phyloP scores from a whole-genome alignment of 2,113 vertebrate genomes.

The Stictonetta naevosa region DNA sequence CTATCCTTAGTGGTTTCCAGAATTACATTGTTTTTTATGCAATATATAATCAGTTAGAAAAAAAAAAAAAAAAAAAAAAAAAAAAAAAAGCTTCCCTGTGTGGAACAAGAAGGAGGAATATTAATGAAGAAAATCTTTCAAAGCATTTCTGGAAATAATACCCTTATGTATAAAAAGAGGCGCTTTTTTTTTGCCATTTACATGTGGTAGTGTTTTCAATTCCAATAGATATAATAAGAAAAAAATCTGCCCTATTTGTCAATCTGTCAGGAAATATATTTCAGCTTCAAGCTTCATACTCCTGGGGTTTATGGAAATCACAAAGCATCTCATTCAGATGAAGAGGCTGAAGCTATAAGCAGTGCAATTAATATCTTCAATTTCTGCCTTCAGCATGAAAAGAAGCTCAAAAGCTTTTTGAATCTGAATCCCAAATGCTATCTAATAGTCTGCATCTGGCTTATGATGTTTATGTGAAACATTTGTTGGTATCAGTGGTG shows the following conservation, averaged over 20 bases:
- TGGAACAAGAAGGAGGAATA: slow-evolving; percentile 49
- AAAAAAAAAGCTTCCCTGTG: background rate
- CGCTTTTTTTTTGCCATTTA: background rate
- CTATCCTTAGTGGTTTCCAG: slow-evolving; percentile 9
- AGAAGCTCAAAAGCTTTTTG: slow-evolving; percentile 60
- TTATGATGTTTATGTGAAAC: slow-evolving; percentile 19
- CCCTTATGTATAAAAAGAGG: slow-evolving; percentile 8
- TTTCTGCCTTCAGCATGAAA: slow-evolving; percentile 71
- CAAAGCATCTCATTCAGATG: slow-evolving; percentile 73
- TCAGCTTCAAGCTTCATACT: slow-evolving; percentile 72
- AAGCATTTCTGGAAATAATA: slow-evolving; percentile 58
- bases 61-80: too few species aligned
- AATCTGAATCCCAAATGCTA: slow-evolving; percentile 70
- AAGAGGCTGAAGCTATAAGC: slow-evolving; percentile 72
- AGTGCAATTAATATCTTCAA: slow-evolving; percentile 75
- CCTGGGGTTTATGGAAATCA: slow-evolving; percentile 73
- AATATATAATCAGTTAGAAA: slow-evolving; percentile 10
- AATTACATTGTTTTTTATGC: background rate
- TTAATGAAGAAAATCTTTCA: slow-evolving; percentile 47
- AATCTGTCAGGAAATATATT: slow-evolving; percentile 77
- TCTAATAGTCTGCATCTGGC: slow-evolving; percentile 75
- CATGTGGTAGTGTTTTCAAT: slow-evolving; percentile 67
- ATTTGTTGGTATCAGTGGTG: background rate
- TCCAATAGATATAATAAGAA: slow-evolving; percentile 60
- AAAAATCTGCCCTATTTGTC: slow-evolving; percentile 73